Evolutionary conservation across 2,888 invertebrate species (phyloP).

Genomic region (Luperina testacea): DNA sequence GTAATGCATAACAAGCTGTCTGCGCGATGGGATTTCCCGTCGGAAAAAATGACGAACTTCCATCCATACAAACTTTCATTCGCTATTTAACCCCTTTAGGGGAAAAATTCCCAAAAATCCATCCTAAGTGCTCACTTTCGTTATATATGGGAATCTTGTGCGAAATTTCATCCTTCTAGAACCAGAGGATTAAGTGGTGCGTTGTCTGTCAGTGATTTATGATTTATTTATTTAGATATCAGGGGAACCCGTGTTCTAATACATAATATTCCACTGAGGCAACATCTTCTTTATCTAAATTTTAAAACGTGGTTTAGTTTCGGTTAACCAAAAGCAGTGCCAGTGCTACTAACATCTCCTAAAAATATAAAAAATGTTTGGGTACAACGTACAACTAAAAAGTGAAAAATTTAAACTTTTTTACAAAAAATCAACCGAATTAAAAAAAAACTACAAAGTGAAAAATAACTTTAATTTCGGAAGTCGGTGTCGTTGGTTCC

Average conservation of each 20-base stretch:
- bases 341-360: not conserved
- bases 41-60: not conserved
- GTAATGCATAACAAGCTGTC: not conserved
- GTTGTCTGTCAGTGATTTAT: not conserved
- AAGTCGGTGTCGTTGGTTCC: too few relatives aligned
- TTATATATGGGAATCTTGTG: not conserved
- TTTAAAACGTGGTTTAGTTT: not conserved
- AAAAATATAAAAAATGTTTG: too few relatives aligned
- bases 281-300: not conserved
- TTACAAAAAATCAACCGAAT: too few relatives aligned
- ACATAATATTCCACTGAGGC: not conserved
- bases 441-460: too few relatives aligned
- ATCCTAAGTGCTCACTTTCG: not conserved
- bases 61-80: not conserved
- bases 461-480: too few relatives aligned
- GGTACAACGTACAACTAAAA: too few relatives aligned
- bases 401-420: too few relatives aligned
- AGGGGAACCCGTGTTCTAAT: not conserved
- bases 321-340: not conserved
- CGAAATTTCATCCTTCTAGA: not conserved
- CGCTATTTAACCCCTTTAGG: not conserved
- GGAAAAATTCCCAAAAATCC: not conserved
- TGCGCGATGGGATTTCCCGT: too few relatives aligned
- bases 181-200: not conserved
- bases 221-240: not conserved